These are phyloP conservation scores for Archilochus colubris DNA, from an alignment of 2,113 vertebrate genomes.

Conservation along the genomic window DNA sequence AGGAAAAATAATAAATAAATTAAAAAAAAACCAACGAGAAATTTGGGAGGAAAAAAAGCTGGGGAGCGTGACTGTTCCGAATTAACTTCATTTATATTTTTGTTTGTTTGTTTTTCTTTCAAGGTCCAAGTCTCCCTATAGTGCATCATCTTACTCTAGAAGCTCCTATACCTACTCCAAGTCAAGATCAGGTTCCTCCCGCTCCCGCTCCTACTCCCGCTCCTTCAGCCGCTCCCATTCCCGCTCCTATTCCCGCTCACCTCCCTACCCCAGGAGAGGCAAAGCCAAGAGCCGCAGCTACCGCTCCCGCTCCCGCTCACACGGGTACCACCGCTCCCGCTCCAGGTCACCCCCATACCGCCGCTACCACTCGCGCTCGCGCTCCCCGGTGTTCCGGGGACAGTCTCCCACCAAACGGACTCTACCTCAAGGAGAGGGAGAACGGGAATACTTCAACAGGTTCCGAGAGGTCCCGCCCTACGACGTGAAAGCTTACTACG, in stretches of 20 bases:
- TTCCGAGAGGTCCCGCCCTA: constrained; percentile 85
- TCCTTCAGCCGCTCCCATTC: constrained; percentile 91
- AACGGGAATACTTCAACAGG: constrained; percentile 82
- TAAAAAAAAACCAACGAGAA: neutral
- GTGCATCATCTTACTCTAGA: constrained; percentile 85
- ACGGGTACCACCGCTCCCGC: constrained; percentile 87
- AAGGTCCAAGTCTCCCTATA: constrained; percentile 94
- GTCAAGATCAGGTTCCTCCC: constrained; percentile 87
- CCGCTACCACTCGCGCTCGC: constrained; percentile 85
- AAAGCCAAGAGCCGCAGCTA: constrained; percentile 84
- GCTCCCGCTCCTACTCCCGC: constrained; percentile 86
- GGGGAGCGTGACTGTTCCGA: neutral
- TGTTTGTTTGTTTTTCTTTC: constrained; percentile 52
- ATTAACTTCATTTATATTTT: constrained; percentile 56
- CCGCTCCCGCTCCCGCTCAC: constrained; percentile 85
- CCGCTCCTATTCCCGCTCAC: constrained; percentile 87
- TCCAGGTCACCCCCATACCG: constrained; percentile 88
- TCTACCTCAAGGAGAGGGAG: constrained; percentile 77
- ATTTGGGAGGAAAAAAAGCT: constrained; percentile 1
- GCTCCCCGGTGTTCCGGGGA: constrained; percentile 82
- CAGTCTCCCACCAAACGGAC: constrained; percentile 89
- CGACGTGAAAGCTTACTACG: constrained; percentile 86
- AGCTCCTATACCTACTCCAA: constrained; percentile 90
- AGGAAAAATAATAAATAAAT: neutral
- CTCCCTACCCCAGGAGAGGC: constrained; percentile 80